A percentile compares a stretch with the other conserved stretches of the same genome.
phyloP scores from a whole-genome alignment of 2,797 vertebrate genomes.

The Gephyroberyx darwinii region DNA sequence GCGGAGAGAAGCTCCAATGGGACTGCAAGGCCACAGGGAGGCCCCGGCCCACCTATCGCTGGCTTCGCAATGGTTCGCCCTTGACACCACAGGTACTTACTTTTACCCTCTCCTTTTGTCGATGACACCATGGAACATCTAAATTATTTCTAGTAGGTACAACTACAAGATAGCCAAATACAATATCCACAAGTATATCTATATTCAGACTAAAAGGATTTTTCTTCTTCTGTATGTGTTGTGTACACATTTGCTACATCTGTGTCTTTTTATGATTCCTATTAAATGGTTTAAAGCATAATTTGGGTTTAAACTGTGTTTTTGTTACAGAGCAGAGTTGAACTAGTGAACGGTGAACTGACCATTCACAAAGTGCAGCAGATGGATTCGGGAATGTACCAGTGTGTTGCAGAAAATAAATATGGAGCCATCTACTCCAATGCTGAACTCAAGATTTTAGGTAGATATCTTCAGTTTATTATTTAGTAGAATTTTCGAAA shows the following conservation, averaged over 20 bases:
- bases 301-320: not conserved
- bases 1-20: constrained; percentile 92
- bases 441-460: constrained; percentile 92
- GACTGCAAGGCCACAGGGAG: constrained; percentile 94
- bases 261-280: too few species aligned
- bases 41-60: constrained; percentile 91
- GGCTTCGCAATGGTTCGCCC: constrained; percentile 90
- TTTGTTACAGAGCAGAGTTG: constrained; percentile 85
- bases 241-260: too few species aligned
- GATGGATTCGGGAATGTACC: constrained; percentile 95
- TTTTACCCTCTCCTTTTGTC: constrained; percentile 24
- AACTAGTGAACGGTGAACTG: constrained; percentile 89
- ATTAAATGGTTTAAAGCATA: too few species aligned
- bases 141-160: constrained; percentile 29
- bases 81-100: constrained; percentile 80
- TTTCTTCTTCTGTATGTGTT: not conserved
- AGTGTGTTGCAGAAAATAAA: constrained; percentile 95
- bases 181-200: constrained; percentile 9
- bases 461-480: constrained; percentile 63
- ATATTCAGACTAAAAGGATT: not conserved
- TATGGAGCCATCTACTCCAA: constrained; percentile 90
- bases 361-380: constrained; percentile 87
- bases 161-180: not conserved
- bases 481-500: not conserved
- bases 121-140: constrained; percentile 36